A percentile compares a stretch with the other conserved stretches of the same genome.
Evolutionary conservation across 2,113 vertebrate species (phyloP).

Genomic region (Delphinus delphis): DNA sequence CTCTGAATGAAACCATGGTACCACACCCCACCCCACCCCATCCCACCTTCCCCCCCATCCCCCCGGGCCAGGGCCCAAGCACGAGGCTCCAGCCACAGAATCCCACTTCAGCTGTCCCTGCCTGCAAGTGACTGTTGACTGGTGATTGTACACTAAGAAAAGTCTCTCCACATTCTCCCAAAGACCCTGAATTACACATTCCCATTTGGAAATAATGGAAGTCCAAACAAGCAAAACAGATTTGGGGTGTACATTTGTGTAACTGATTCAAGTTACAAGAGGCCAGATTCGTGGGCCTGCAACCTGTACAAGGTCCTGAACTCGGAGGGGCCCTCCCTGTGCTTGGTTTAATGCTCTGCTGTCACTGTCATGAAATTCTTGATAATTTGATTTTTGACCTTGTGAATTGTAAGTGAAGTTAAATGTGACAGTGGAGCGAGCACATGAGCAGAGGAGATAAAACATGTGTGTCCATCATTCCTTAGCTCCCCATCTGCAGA

Average conservation of each 20-base stretch:
- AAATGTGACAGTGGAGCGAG: background rate
- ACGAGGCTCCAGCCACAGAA: background rate
- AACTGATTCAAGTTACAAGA: background rate
- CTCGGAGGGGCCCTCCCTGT: background rate
- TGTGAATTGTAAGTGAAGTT: background rate
- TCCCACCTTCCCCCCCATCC: too few species aligned
- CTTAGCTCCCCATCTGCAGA: background rate
- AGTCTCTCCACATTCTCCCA: background rate
- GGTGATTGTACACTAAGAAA: background rate
- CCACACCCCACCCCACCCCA: too few species aligned
- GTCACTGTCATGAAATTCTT: background rate
- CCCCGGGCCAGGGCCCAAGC: background rate
- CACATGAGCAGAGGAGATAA: background rate
- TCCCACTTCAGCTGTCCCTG: background rate
- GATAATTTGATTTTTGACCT: background rate
- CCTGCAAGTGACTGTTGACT: background rate
- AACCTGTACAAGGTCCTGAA: background rate
- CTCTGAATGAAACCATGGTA: background rate
- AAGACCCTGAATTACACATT: background rate
- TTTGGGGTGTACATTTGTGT: background rate
- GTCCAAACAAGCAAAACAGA: background rate
- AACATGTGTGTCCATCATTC: fast-evolving
- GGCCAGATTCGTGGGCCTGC: fast-evolving
- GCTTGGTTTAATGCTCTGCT: background rate
- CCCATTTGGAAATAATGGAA: background rate